These are phyloP conservation scores for Mercenaria mercenaria DNA, from an alignment of 1,140 invertebrate genomes.

Conservation along the genomic window DNA sequence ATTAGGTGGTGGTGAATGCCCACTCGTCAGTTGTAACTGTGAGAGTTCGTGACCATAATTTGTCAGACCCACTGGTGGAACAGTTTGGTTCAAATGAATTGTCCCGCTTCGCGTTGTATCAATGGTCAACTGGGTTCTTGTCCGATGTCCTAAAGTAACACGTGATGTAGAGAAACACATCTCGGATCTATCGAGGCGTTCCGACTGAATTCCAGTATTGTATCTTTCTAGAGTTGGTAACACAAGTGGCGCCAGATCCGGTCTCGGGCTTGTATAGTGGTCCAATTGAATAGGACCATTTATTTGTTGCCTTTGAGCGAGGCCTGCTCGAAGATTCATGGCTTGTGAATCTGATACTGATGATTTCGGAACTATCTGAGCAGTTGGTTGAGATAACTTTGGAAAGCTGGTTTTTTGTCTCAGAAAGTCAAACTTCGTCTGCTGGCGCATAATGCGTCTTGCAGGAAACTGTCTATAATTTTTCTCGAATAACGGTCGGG, in stretches of 20 bases:
- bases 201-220: conserved; percentile 3
- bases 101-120: neutral
- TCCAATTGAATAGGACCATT: conserved; percentile 62
- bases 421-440: conserved; percentile 61
- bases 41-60: conserved; percentile 19
- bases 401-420: conserved; percentile 9
- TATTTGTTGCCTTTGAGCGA: conserved; percentile 27
- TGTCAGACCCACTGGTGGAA: neutral
- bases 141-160: conserved; percentile 32
- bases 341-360: conserved; percentile 45
- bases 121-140: conserved; percentile 47
- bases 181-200: conserved; percentile 30
- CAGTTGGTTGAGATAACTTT: neutral
- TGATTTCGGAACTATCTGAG: neutral
- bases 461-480: conserved; percentile 72
- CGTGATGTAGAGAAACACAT: conserved; percentile 42
- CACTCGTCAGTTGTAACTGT: conserved; percentile 32
- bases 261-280: conserved; percentile 48
- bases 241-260: conserved; percentile 50
- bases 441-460: conserved; percentile 67
- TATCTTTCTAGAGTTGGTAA: conserved; percentile 32
- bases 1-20: conserved; percentile 54
- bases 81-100: neutral
- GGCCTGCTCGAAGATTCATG: conserved; percentile 6
- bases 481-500: conserved; percentile 58